A percentile compares a stretch with the other conserved stretches of the same genome.
phyloP scores from a whole-genome alignment of 2,888 invertebrate genomes.

The Halictus ligatus region DNA sequence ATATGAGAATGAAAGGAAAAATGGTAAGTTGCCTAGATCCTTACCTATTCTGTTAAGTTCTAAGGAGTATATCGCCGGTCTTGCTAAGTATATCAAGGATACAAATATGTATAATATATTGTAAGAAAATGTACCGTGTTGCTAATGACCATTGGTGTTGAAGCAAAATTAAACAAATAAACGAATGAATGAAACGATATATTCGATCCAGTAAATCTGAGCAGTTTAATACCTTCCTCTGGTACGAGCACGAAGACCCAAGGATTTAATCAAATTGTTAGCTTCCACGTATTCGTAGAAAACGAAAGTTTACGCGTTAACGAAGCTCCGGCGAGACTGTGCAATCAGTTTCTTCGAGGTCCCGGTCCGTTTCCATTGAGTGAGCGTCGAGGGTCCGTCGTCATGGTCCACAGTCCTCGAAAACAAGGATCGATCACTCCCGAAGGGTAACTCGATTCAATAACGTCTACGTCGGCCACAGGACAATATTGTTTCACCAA shows the following conservation, averaged over 20 bases:
- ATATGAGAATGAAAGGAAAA: no score
- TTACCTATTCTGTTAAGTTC: no score
- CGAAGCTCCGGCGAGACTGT: not conserved
- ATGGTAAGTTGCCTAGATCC: no score
- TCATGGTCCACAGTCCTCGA: not conserved
- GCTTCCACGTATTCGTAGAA: not conserved
- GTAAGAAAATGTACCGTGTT: no score
- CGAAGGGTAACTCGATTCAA: constrained; percentile 66
- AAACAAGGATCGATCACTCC: constrained; percentile 38
- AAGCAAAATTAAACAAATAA: no score
- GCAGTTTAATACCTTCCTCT: not conserved
- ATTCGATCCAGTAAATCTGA: not conserved
- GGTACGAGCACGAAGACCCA: not conserved
- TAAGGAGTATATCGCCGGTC: no score
- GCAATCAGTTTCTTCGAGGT: not conserved
- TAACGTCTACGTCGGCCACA: constrained; percentile 59
- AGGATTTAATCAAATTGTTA: not conserved
- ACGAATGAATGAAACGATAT: no score
- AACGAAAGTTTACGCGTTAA: not conserved
- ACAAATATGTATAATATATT: no score
- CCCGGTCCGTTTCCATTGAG: not conserved
- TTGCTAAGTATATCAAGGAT: no score
- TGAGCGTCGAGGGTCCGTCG: not conserved
- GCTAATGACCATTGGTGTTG: no score
- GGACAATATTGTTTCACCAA: constrained; percentile 63